Percentiles rank a stretch among this genome's conserved stretches.
These are phyloP conservation scores for Heteromormyrus szaboi DNA, from an alignment of 2,797 vertebrate genomes.

Conservation along the genomic window DNA sequence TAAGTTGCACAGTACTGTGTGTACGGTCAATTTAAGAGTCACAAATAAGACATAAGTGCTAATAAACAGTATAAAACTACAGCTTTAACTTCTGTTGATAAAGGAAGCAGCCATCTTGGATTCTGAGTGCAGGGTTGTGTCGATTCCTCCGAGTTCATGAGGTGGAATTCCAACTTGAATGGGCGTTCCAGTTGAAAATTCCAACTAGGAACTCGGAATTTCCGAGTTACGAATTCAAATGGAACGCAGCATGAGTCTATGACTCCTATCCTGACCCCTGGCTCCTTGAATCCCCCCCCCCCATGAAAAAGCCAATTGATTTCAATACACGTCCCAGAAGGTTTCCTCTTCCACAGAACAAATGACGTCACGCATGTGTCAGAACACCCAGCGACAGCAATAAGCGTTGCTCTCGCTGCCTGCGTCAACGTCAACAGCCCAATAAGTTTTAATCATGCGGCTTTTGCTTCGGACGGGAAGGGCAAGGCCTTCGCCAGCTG, in stretches of 20 bases:
- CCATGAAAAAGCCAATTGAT: neutral
- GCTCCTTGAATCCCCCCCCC: neutral
- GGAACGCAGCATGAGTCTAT: neutral
- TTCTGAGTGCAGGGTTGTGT: neutral
- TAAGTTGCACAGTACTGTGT: neutral
- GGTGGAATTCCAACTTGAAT: neutral
- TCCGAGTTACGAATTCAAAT: neutral
- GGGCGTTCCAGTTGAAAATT: neutral
- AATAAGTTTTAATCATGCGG: constrained; percentile 65
- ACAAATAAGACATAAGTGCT: neutral
- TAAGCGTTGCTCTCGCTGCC: constrained; percentile 78
- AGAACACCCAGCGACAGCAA: constrained; percentile 57
- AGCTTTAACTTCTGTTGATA: neutral
- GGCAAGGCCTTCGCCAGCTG: neutral
- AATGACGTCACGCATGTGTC: constrained; percentile 69
- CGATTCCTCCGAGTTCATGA: neutral
- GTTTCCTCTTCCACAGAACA: constrained; percentile 59
- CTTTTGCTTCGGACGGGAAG: constrained; percentile 14
- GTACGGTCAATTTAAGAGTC: neutral
- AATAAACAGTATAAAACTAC: neutral
- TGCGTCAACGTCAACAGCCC: constrained; percentile 72
- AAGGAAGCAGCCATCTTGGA: neutral
- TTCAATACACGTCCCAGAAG: neutral
- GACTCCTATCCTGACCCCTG: neutral
- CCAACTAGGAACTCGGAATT: neutral